Percentiles rank a stretch among this genome's conserved stretches.
phyloP scores from a whole-genome alignment of 2,888 invertebrate genomes.

The Caenorhabditis sp. region DNA sequence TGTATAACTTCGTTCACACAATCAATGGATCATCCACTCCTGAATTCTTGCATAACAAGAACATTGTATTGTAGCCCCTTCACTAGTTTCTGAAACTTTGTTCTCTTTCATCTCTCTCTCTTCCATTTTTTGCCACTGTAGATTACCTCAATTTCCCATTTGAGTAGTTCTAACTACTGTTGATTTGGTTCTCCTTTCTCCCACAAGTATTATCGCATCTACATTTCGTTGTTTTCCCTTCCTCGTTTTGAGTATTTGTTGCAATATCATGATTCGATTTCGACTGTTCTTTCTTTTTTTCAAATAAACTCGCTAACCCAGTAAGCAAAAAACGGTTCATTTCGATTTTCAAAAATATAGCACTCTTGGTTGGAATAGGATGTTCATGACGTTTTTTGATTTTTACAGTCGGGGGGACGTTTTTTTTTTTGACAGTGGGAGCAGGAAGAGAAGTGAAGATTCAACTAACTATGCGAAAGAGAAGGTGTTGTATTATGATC shows the following conservation, averaged over 20 bases:
- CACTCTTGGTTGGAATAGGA: constrained; percentile 10
- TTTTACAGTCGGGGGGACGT: constrained; percentile 5
- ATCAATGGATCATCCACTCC: constrained; percentile 13
- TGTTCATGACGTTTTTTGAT: constrained; percentile 34
- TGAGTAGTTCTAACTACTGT: background rate
- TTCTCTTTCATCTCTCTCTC: background rate
- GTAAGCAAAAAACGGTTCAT: constrained; percentile 31
- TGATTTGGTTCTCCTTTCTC: constrained; percentile 2
- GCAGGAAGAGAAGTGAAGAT: background rate
- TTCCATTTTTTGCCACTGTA: constrained; percentile 13
- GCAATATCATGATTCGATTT: background rate
- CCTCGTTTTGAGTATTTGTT: constrained; percentile 18
- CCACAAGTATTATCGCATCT: constrained; percentile 45
- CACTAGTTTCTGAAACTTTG: constrained; percentile 5
- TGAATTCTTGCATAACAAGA: constrained; percentile 55
- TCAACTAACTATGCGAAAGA: constrained; percentile 39
- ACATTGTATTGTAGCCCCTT: constrained; percentile 50
- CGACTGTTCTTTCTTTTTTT: background rate
- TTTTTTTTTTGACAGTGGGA: constrained; percentile 6
- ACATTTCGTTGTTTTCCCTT: constrained; percentile 43
- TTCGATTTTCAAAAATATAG: constrained; percentile 28
- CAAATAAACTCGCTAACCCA: background rate
- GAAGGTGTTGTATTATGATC: constrained; percentile 52
- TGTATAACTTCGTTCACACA: constrained; percentile 17
- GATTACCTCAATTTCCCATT: background rate